Base-by-base conservation (phyloP, 2,888 invertebrate genomes). In the Ariolimax columbianus region DNA sequence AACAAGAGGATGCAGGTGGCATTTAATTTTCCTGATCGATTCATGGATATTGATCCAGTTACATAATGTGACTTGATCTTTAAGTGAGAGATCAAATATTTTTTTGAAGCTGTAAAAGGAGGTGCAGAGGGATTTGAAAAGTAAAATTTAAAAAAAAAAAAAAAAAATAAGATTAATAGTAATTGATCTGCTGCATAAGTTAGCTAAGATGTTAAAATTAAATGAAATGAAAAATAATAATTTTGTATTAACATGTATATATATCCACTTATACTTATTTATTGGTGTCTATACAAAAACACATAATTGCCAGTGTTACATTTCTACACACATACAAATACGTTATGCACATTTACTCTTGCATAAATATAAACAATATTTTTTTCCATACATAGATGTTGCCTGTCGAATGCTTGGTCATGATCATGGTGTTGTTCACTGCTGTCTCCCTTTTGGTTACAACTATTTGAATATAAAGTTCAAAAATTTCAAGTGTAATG, bases 381-480 rank as follows among this genome's bases (percentile, higher is more conserved):
- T 47, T 82, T n/a, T 40, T 70, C 23, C 66, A 80, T 59, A 47
- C 33, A 36, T n/a, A 92, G 92, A 84, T 86, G 91, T 91, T 30
- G 91, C 88, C 0, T 92, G 92, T 81, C 84, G 87, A 68, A 89
- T 89, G 59, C 85, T 92, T 14, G 91, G 91, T 19, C 90, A 89
- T 87, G 88, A 90, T 23, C 83, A 89, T 75, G 91, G 91, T 3
- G 63, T 90, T 36, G 81, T 89, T 1, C 79, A 91, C 17, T 92
- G 92, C 86, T 92, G 92, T 81, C 84, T 87, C 3, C 90, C 91
- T 0, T 91, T 90, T 83, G 92, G 92, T 1, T 90, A 89, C 86
- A 91, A 89, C 86, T 89, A 87, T 55, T 63, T 85, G n/a, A 80
- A 80, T 43, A 75, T 86, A 26, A 26, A 75, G 36, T 73, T 89